Conservation (phyloP, 2,113 vertebrate genomes). For the Prionailurus viverrinus region DNA sequence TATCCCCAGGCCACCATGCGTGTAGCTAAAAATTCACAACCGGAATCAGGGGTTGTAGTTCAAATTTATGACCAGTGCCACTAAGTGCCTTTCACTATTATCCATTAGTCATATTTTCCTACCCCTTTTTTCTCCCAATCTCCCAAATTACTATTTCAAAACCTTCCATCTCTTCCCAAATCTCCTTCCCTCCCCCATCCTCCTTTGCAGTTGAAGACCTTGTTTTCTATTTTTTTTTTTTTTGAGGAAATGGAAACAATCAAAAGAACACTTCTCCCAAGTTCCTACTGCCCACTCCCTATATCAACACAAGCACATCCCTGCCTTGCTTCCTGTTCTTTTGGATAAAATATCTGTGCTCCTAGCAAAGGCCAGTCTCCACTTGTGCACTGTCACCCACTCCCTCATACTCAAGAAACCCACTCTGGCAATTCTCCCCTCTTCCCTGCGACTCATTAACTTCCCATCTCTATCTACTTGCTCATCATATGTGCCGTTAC, state of each 20-base stretch:
- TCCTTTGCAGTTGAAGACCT: neutral
- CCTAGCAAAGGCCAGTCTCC: neutral
- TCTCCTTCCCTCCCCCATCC: rapidly evolving
- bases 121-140: neutral
- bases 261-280: neutral
- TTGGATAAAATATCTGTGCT: neutral
- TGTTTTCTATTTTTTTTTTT: neutral
- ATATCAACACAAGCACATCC: neutral
- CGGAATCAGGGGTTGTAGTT: too few relatives aligned
- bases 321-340: neutral
- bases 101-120: neutral
- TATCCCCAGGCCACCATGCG: too few relatives aligned
- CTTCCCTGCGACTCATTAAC: neutral
- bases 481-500: rapidly evolving
- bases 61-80: neutral
- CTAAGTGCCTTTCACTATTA: neutral
- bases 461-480: neutral
- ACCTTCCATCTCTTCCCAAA: neutral
- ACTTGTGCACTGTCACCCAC: rapidly evolving
- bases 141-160: neutral
- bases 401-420: neutral
- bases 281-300: neutral
- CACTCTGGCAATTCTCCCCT: too few relatives aligned
- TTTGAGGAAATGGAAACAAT: slow-evolving; percentile 13
- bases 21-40: neutral